These are phyloP conservation scores for Eriosoma lanigerum DNA, from an alignment of 1,140 invertebrate species.

Conservation along the genomic window DNA sequence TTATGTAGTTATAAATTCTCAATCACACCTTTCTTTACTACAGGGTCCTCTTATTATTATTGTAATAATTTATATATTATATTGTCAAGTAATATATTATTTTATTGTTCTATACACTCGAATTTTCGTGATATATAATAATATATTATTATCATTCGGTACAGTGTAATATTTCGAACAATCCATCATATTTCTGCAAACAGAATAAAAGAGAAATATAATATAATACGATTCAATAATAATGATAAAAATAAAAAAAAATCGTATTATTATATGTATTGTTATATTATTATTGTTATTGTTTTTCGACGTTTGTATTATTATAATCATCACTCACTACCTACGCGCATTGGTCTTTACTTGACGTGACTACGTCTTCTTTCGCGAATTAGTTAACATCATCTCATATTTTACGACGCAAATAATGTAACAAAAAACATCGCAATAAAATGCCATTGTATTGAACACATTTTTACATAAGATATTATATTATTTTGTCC, in stretches of 20 bases:
- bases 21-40: not conserved
- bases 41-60: constrained; percentile 9
- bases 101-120: constrained; percentile 7
- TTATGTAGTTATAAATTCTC: too few species aligned
- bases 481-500: not conserved
- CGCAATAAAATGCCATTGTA: too few species aligned
- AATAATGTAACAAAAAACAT: too few species aligned
- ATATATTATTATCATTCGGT: constrained; percentile 10
- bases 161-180: constrained; percentile 7
- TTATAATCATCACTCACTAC: too few species aligned
- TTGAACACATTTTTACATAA: too few species aligned
- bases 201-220: not conserved
- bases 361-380: too few species aligned
- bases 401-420: too few species aligned
- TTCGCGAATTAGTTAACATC: too few species aligned
- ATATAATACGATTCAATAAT: not conserved
- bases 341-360: too few species aligned
- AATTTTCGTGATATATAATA: constrained; percentile 14
- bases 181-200: not conserved
- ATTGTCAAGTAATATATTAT: not conserved
- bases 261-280: too few species aligned
- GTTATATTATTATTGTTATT: not conserved
- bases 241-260: not conserved
- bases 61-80: not conserved
- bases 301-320: not conserved